phyloP scores from a whole-genome alignment of 2,113 vertebrate species.

The Podarcis raffonei region DNA sequence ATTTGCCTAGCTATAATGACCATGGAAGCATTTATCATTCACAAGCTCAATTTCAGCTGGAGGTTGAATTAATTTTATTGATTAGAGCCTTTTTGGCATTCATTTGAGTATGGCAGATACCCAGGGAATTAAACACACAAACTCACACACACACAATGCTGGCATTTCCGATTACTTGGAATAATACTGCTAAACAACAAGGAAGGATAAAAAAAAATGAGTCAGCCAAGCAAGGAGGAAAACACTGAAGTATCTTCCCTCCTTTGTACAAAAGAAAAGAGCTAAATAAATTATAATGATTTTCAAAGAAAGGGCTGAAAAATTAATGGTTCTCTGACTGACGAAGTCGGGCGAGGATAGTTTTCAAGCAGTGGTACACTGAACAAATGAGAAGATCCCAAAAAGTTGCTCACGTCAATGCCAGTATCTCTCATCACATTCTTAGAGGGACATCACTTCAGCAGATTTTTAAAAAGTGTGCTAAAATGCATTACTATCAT shows the following conservation, averaged over 20 bases:
- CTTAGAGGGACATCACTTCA: constrained; percentile 48
- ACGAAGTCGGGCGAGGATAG: constrained; percentile 51
- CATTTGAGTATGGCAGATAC: not conserved
- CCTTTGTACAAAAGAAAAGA: constrained; percentile 48
- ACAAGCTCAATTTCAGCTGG: not conserved
- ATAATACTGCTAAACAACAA: not conserved
- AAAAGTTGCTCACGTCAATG: constrained; percentile 43
- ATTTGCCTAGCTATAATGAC: not conserved
- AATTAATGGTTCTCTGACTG: constrained; percentile 59
- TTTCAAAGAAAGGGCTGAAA: constrained; percentile 71
- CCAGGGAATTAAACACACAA: not conserved
- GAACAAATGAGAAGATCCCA: constrained; percentile 53
- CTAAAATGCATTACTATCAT: constrained; percentile 53
- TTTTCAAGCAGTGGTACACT: constrained; percentile 45
- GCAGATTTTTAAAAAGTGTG: constrained; percentile 48
- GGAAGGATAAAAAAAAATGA: constrained; percentile 21
- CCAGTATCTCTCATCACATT: constrained; percentile 43
- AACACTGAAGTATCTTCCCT: constrained; percentile 34
- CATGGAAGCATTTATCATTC: not conserved
- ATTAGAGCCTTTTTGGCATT: not conserved
- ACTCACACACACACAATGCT: not conserved
- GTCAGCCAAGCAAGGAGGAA: constrained; percentile 29
- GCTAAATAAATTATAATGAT: constrained; percentile 70
- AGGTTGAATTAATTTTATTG: not conserved
- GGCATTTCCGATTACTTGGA: not conserved